phyloP scores from a whole-genome alignment of 2,797 vertebrate genomes.

The Coluber constrictor region DNA sequence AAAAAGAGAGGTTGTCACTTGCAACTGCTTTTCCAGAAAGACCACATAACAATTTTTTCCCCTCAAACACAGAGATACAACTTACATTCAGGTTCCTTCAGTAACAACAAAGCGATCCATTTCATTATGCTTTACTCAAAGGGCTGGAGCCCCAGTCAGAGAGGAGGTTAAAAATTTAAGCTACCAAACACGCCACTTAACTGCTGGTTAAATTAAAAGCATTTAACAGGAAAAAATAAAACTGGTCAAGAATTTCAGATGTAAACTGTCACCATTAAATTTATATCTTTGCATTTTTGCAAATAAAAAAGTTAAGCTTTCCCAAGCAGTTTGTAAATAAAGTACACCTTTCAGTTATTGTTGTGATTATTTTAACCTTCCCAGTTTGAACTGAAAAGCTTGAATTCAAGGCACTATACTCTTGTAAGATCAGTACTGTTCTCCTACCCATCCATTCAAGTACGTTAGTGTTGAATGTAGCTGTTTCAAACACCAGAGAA shows the following conservation, averaged over 20 bases:
- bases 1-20: not conserved
- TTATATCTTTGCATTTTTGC: constrained; percentile 46
- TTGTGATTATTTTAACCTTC: constrained; percentile 66
- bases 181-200: constrained; percentile 38
- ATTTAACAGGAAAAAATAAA: constrained; percentile 73
- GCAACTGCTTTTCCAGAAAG: constrained; percentile 7
- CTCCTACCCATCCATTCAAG: constrained; percentile 69
- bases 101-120: constrained; percentile 2
- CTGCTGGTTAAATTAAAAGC: constrained; percentile 67
- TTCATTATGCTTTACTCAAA: constrained; percentile 32
- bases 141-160: not conserved
- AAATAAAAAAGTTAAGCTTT: constrained; percentile 65
- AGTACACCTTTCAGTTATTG: constrained; percentile 67
- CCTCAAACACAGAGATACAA: constrained; percentile 8
- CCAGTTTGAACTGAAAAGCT: constrained; percentile 73
- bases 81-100: not conserved
- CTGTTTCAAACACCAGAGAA: constrained; percentile 53
- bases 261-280: constrained; percentile 65
- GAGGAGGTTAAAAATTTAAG: not conserved
- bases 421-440: constrained; percentile 70
- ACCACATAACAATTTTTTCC: not conserved
- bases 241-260: not conserved
- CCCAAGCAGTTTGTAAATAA: constrained; percentile 60
- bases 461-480: constrained; percentile 53
- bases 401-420: constrained; percentile 91